These are phyloP conservation scores for Pangasius larnaudii DNA, from an alignment of 2,797 vertebrate genomes.

Conservation along the genomic window DNA sequence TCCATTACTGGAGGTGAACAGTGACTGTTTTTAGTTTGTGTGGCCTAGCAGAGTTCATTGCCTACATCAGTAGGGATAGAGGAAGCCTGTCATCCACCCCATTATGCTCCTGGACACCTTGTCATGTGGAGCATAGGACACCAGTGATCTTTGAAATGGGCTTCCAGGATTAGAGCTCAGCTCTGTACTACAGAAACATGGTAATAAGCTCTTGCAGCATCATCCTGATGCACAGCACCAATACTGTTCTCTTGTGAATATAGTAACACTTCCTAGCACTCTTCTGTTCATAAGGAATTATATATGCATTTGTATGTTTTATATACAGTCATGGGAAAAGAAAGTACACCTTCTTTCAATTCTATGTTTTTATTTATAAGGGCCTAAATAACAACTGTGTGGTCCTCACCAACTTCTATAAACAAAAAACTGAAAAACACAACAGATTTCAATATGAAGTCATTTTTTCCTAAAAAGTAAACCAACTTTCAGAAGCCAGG, in stretches of 20 bases:
- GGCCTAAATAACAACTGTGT: background rate
- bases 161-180: slow-evolving; percentile 12
- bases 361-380: background rate
- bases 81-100: slow-evolving; percentile 14
- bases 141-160: slow-evolving; percentile 8
- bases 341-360: background rate
- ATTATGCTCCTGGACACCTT: slow-evolving; percentile 8
- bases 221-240: slow-evolving; percentile 20
- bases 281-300: background rate
- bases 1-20: background rate
- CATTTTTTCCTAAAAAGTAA: background rate
- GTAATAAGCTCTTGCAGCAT: slow-evolving; percentile 18
- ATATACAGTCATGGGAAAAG: background rate
- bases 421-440: background rate
- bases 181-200: slow-evolving; percentile 29
- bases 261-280: background rate
- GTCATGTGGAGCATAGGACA: background rate
- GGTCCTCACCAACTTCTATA: background rate
- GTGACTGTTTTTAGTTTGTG: background rate
- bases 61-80: slow-evolving; percentile 12
- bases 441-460: background rate
- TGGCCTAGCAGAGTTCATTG: slow-evolving; percentile 1
- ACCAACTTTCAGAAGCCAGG: background rate
- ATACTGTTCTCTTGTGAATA: background rate
- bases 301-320: background rate